phyloP scores from a whole-genome alignment of 2,113 vertebrate genomes.

The Petroica traversi region DNA sequence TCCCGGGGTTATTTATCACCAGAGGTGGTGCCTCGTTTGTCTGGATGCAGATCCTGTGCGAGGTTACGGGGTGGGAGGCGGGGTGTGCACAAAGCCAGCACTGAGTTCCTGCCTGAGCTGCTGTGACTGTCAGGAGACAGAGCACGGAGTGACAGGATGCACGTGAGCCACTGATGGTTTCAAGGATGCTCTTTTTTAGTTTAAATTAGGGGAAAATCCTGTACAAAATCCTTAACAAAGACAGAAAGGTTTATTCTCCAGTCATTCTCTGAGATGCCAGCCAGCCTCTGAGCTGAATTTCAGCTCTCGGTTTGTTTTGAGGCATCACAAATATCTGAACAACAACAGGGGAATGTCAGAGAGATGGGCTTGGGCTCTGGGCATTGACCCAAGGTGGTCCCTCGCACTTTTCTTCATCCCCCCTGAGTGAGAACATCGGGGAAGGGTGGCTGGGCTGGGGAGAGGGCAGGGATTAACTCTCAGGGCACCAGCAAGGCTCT shows the following conservation, averaged over 20 bases:
- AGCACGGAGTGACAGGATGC: not conserved
- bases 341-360: not conserved
- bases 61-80: not conserved
- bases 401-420: accelerated
- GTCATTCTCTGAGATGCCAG: not conserved
- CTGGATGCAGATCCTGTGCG: not conserved
- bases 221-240: not conserved
- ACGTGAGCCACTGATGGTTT: not conserved
- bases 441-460: not conserved
- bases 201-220: not conserved
- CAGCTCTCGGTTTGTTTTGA: not conserved
- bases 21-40: not conserved
- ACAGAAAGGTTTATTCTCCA: not conserved
- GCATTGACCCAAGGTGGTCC: accelerated
- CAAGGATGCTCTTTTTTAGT: not conserved
- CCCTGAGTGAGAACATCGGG: not conserved
- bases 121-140: not conserved
- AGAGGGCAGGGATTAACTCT: not conserved
- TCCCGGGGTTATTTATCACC: not conserved
- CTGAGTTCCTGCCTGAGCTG: not conserved
- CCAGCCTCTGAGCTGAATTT: not conserved
- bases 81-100: not conserved
- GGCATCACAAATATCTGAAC: not conserved
- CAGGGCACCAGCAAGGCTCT: not conserved
- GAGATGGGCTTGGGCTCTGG: not conserved